phyloP scores from a whole-genome alignment of 2,113 vertebrate genomes.

The Osmerus mordax region DNA sequence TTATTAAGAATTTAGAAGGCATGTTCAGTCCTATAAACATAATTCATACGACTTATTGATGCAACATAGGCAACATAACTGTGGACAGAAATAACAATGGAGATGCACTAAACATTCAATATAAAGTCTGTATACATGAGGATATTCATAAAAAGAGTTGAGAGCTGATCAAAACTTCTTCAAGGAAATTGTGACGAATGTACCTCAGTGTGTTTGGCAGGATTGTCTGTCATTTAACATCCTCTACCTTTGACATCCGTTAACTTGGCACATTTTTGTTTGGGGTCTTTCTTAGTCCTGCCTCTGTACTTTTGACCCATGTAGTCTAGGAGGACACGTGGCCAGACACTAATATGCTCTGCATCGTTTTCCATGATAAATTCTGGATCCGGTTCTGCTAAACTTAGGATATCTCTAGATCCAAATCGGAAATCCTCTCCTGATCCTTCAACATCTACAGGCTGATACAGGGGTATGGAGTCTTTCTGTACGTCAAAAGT shows the following conservation, averaged over 20 bases:
- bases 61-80: too few relatives aligned
- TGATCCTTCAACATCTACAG: neutral
- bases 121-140: too few relatives aligned
- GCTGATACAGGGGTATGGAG: constrained; percentile 21
- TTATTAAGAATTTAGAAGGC: too few relatives aligned
- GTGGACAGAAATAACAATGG: too few relatives aligned
- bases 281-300: constrained; percentile 59
- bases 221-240: neutral
- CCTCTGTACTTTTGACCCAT: constrained; percentile 61
- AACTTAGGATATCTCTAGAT: constrained; percentile 10
- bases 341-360: constrained; percentile 40
- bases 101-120: too few relatives aligned
- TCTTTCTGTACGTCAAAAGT: constrained; percentile 17
- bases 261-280: neutral
- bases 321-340: constrained; percentile 49
- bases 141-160: too few relatives aligned
- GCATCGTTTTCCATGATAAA: constrained; percentile 30
- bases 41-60: too few relatives aligned
- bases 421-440: constrained; percentile 17
- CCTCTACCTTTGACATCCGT: constrained; percentile 15
- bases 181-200: neutral
- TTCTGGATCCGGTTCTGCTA: constrained; percentile 25
- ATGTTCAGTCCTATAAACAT: too few relatives aligned
- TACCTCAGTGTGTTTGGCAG: neutral
- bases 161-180: too few relatives aligned